phyloP scores from a whole-genome alignment of 2,888 invertebrate genomes.

The Dryobota labecula region DNA sequence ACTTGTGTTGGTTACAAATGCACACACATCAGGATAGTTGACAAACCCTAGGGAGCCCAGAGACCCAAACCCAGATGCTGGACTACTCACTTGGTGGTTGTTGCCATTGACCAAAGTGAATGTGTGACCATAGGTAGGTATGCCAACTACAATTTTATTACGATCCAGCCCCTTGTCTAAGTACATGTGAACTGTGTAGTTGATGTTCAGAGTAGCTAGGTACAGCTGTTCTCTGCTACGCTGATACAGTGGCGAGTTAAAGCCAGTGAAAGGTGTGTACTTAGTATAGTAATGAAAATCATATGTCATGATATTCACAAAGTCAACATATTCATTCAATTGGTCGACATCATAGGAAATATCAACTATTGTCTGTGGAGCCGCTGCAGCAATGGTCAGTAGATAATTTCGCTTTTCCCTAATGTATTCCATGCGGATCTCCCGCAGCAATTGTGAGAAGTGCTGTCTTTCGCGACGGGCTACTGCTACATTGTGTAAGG shows the following conservation, averaged over 20 bases:
- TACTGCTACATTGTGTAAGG: conserved; percentile 78
- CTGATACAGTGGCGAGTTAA: conserved; percentile 95
- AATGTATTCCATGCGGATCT: conserved; percentile 92
- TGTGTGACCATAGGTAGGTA: conserved; percentile 97
- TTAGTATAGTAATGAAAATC: conserved; percentile 95
- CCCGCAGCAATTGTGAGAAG: conserved; percentile 93
- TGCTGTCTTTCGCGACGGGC: conserved; percentile 91
- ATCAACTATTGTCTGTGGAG: conserved; percentile 93
- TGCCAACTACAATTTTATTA: conserved; percentile 95
- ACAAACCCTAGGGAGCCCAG: conserved; percentile 93
- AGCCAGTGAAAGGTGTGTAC: conserved; percentile 95
- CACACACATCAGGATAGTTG: conserved; percentile 93
- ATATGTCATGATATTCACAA: conserved; percentile 97
- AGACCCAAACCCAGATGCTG: conserved; percentile 92
- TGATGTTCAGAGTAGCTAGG: conserved; percentile 94
- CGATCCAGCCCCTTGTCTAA: conserved; percentile 93
- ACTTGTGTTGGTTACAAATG: conserved; percentile 88
- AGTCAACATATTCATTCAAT: conserved; percentile 95
- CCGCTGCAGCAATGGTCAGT: conserved; percentile 95
- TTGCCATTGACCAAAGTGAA: conserved; percentile 92
- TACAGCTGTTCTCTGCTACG: conserved; percentile 91
- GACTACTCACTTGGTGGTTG: conserved; percentile 93
- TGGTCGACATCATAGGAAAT: conserved; percentile 94
- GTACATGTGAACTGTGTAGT: conserved; percentile 95
- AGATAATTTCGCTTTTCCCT: conserved; percentile 91